Evolutionary conservation across 1,140 invertebrate genomes (phyloP), one percentile per base, ranked within the genome.

Genomic region (Bombus turneri): DNA sequence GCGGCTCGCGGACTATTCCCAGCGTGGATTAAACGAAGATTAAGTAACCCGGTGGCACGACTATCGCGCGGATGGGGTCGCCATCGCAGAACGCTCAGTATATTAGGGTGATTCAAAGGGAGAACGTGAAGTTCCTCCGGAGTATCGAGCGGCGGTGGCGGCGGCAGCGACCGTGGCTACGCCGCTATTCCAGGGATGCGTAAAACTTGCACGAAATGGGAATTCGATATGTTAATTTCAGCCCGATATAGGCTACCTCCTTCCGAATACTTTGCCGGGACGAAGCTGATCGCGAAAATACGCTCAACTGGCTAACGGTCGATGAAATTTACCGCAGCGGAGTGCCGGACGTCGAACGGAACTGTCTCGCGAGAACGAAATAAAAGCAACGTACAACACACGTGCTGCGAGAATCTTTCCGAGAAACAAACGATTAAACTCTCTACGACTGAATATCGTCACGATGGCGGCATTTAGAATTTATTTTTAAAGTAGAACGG

Each of bases 171-270:
- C 59, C 59, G 12, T 62, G 6, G 1, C n/a, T 34, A 8, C 37
- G 37, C 1, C 57, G 28, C 6, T 25, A 41, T n/a, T 39, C 37
- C 1, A 34, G 31, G 22, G 47, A 53, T 77, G 57, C 62, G 34
- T 68, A 68, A 83, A 83, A 39, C 57, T 64, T 28, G 57, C 10
- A 28, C 57, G 59, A 66, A 74, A 74, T 68, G 83, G 41, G 57
- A 73, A 80, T 85, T 64, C 76, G 68, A 73, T 85, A 85, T 79
- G 76, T 80, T 80, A 80, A 85, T 84, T 84, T 83, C 37, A 25
- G 13, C 1, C 6, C 47, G 66, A 47, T 31, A 31, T 4, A 15
- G 71, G 34, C 18, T 1, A 4, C 34, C 22, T 25, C 28, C 41
- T 4, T 22, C 2, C 18, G 34, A 68, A 39, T 4, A 31, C 12